Evolutionary conservation across 1,140 invertebrate species (phyloP).

Genomic region (Drosophila ficusphila): DNA sequence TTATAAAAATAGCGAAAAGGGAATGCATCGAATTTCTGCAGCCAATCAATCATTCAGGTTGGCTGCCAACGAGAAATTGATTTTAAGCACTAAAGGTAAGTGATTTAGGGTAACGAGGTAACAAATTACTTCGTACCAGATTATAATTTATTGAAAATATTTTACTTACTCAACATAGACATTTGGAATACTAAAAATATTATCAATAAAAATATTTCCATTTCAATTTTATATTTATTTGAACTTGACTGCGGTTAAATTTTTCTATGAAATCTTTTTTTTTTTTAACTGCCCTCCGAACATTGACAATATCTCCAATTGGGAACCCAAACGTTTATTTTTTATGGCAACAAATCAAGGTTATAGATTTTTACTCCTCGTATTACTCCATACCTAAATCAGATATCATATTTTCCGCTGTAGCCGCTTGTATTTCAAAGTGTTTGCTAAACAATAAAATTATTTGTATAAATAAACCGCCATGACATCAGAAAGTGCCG

Average conservation of each 20-base stretch:
- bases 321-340: neutral
- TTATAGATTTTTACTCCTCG: neutral
- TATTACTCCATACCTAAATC: neutral
- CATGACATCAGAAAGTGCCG: constrained; percentile 62
- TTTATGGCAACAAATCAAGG: constrained; percentile 9
- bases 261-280: too few relatives aligned
- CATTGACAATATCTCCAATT: neutral
- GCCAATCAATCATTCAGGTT: too few relatives aligned
- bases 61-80: too few relatives aligned
- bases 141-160: too few relatives aligned
- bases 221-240: too few relatives aligned
- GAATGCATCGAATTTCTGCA: neutral
- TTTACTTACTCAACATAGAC: too few relatives aligned
- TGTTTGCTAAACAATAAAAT: constrained; percentile 30
- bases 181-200: too few relatives aligned
- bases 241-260: too few relatives aligned
- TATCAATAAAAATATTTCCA: too few relatives aligned
- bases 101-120: too few relatives aligned
- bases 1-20: neutral
- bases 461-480: constrained; percentile 43
- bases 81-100: too few relatives aligned
- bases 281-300: neutral
- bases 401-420: neutral
- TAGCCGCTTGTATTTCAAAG: neutral
- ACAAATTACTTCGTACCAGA: too few relatives aligned